Evolutionary conservation across 2,888 invertebrate genomes (phyloP).

Genomic region (Pseudoips prasinana): DNA sequence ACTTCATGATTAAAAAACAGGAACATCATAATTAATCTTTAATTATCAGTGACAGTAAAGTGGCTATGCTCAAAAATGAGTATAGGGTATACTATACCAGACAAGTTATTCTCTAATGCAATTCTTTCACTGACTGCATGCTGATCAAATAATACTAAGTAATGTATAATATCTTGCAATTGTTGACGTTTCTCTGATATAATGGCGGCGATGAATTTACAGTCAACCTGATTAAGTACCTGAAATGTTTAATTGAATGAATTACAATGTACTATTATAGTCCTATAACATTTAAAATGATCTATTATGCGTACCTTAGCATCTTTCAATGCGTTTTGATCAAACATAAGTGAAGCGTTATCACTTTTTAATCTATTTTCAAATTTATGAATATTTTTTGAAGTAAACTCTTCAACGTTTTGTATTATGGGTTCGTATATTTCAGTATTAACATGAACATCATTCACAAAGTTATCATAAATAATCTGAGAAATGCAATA

Average conservation of each 20-base stretch:
- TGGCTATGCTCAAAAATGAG: too few species aligned
- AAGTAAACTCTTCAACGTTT: slow-evolving; percentile 42
- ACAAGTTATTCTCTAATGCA: slow-evolving; percentile 85
- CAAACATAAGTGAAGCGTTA: slow-evolving; percentile 54
- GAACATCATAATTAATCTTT: too few species aligned
- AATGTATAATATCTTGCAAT: slow-evolving; percentile 56
- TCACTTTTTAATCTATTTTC: slow-evolving; percentile 48
- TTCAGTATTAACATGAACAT: slow-evolving; percentile 68
- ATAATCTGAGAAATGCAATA: slow-evolving; percentile 48
- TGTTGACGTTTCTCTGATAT: slow-evolving; percentile 40
- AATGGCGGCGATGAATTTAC: slow-evolving; percentile 85
- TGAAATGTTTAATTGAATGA: slow-evolving; percentile 37
- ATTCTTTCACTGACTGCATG: slow-evolving; percentile 94
- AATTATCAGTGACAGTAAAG: too few species aligned
- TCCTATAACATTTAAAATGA: not conserved
- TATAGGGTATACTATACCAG: too few species aligned
- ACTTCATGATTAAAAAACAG: too few species aligned
- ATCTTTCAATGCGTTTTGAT: slow-evolving; percentile 46
- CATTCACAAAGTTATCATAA: slow-evolving; percentile 68
- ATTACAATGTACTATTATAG: too few species aligned
- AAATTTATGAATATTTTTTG: slow-evolving; percentile 51
- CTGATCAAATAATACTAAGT: slow-evolving; percentile 89
- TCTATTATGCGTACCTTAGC: slow-evolving; percentile 53
- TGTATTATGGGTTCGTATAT: slow-evolving; percentile 58
- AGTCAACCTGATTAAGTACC: slow-evolving; percentile 89